Percentiles rank a stretch among this genome's conserved stretches.
phyloP scores from a whole-genome alignment of 2,888 invertebrate species.

The Thecocarcelia acutangulata region DNA sequence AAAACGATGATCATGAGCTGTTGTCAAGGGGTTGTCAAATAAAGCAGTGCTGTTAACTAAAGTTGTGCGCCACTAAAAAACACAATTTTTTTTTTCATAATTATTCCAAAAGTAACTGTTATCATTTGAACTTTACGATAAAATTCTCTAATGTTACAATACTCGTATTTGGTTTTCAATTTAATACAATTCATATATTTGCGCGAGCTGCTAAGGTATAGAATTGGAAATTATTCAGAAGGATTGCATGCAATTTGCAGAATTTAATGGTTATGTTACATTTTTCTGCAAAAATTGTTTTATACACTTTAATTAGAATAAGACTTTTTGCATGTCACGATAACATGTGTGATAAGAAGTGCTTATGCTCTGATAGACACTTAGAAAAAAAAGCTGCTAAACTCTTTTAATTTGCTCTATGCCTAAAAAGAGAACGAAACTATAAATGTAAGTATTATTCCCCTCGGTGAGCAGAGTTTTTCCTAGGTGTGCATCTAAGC shows the following conservation, averaged over 20 bases:
- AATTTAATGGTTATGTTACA: constrained; percentile 24
- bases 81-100: no score
- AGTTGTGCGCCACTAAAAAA: no score
- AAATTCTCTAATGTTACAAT: background rate
- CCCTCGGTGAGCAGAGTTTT: no score
- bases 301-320: constrained; percentile 30
- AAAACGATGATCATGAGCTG: no score
- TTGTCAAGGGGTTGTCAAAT: no score
- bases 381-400: background rate
- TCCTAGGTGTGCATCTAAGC: no score
- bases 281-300: background rate
- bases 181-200: background rate
- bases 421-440: no score
- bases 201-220: constrained; percentile 34
- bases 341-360: constrained; percentile 58
- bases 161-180: background rate
- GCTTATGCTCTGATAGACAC: constrained; percentile 6
- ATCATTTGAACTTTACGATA: no score
- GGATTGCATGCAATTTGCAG: constrained; percentile 47
- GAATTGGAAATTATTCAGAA: constrained; percentile 39
- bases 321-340: constrained; percentile 59
- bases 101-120: no score
- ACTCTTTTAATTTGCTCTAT: no score
- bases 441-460: no score
- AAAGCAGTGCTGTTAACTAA: no score